Percentiles rank a stretch among this genome's conserved stretches.
Evolutionary conservation across 2,797 vertebrate genomes (phyloP).

Genomic region (Pseudochirops corinnae): DNA sequence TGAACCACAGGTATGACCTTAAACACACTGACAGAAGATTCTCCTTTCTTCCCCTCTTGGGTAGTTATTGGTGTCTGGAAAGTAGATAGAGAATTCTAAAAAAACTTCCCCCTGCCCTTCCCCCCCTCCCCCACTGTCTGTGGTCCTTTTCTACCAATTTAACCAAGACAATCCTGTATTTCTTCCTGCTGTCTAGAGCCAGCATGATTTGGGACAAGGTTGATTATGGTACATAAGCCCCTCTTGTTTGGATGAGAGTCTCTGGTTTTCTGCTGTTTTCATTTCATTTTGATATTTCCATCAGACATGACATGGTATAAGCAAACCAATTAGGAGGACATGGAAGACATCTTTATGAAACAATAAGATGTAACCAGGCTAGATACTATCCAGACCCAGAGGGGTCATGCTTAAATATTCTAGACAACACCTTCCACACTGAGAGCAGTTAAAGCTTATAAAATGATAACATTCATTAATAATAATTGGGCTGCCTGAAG

Average conservation of each 20-base stretch:
- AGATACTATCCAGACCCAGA: slow-evolving; percentile 1
- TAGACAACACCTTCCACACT: not conserved
- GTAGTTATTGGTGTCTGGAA: not conserved
- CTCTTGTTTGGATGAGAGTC: slow-evolving; percentile 40
- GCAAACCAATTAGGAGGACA: slow-evolving; percentile 38
- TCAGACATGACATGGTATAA: slow-evolving; percentile 46
- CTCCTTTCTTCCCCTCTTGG: not conserved
- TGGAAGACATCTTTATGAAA: slow-evolving; percentile 47
- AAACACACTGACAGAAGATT: not conserved
- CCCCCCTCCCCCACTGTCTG: not conserved
- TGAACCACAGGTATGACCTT: not conserved
- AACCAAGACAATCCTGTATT: not conserved
- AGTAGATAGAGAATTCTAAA: not conserved
- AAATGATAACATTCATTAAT: not conserved
- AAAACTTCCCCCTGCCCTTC: not conserved
- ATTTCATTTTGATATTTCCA: slow-evolving; percentile 30
- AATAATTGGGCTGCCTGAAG: not conserved
- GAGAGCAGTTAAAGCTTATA: not conserved
- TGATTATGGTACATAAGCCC: not conserved
- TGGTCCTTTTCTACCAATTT: slow-evolving; percentile 8
- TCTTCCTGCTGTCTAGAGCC: slow-evolving; percentile 9
- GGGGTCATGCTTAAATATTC: not conserved
- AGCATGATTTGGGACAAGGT: not conserved
- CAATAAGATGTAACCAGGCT: not conserved
- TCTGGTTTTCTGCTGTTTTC: slow-evolving; percentile 39